A percentile compares a stretch with the other conserved stretches of the same genome.
These are phyloP conservation scores for Drymodes brunneopygia DNA, from an alignment of 2,113 vertebrate species.

Conservation along the genomic window DNA sequence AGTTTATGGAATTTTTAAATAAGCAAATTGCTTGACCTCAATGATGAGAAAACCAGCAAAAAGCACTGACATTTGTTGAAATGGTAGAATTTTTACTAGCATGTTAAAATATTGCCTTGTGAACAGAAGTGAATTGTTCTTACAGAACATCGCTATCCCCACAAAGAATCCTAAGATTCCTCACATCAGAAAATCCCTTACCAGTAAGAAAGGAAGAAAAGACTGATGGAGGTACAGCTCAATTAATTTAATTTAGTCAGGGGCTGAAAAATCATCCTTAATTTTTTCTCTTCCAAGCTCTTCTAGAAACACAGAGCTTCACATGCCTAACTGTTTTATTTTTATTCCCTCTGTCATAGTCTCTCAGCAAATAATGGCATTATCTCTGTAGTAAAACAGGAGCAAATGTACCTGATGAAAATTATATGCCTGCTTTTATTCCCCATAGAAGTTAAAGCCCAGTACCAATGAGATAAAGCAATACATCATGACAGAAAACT, in stretches of 20 bases:
- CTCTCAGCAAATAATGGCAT: background rate
- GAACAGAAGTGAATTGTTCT: background rate
- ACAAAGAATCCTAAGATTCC: background rate
- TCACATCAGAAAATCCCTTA: background rate
- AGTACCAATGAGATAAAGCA: background rate
- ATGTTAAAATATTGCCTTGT: background rate
- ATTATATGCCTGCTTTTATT: background rate
- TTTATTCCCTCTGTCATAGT: background rate
- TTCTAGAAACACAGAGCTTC: background rate
- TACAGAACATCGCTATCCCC: background rate
- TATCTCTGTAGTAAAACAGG: background rate
- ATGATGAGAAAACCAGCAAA: background rate
- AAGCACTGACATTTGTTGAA: background rate
- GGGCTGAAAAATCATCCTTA: background rate
- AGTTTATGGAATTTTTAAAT: background rate
- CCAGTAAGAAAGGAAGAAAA: background rate
- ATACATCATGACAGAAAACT: background rate
- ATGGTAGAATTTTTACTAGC: background rate
- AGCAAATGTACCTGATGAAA: background rate
- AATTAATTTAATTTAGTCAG: background rate
- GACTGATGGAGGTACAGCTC: background rate
- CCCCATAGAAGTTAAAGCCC: background rate
- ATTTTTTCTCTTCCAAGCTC: background rate
- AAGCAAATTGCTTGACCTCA: background rate
- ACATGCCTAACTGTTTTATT: background rate